These are phyloP conservation scores for Apis dorsata DNA, from an alignment of 1,140 invertebrate genomes.

Conservation along the genomic window DNA sequence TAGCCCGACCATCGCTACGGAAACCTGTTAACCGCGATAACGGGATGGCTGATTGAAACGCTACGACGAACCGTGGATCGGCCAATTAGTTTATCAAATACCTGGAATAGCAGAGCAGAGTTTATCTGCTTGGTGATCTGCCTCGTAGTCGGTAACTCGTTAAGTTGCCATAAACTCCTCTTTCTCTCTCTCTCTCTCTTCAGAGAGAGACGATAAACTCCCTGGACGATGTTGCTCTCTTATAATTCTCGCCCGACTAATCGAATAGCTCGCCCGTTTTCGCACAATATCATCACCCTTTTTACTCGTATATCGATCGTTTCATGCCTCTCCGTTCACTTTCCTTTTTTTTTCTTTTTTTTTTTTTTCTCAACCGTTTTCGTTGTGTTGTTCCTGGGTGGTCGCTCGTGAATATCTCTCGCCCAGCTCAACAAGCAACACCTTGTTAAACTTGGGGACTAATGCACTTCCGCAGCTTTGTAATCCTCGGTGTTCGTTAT, in stretches of 20 bases:
- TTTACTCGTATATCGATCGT: not conserved
- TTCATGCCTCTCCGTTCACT: not conserved
- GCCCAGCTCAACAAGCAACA: no score
- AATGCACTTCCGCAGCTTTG: no score
- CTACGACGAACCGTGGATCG: slow-evolving; percentile 45
- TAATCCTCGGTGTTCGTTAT: no score
- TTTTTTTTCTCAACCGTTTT: no score
- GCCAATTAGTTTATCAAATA: slow-evolving; percentile 64
- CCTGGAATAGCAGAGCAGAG: slow-evolving; percentile 54
- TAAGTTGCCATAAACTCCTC: slow-evolving; percentile 52
- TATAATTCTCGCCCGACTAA: slow-evolving; percentile 48
- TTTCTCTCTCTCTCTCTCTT: not conserved
- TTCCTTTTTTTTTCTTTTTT: no score
- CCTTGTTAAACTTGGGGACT: no score
- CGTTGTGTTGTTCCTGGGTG: not conserved
- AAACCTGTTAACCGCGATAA: slow-evolving; percentile 60
- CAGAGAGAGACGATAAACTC: slow-evolving; percentile 35
- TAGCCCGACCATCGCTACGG: not conserved
- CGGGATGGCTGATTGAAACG: slow-evolving; percentile 58
- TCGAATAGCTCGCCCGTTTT: not conserved
- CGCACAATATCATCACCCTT: not conserved
- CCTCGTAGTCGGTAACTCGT: slow-evolving; percentile 50
- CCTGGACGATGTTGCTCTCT: slow-evolving; percentile 19
- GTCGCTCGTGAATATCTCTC: not conserved
- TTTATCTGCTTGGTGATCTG: slow-evolving; percentile 53